Percentiles rank a stretch among this genome's conserved stretches.
Evolutionary conservation across 2,888 invertebrate species (phyloP).

Genomic region (Caenorhabditis wallacei): DNA sequence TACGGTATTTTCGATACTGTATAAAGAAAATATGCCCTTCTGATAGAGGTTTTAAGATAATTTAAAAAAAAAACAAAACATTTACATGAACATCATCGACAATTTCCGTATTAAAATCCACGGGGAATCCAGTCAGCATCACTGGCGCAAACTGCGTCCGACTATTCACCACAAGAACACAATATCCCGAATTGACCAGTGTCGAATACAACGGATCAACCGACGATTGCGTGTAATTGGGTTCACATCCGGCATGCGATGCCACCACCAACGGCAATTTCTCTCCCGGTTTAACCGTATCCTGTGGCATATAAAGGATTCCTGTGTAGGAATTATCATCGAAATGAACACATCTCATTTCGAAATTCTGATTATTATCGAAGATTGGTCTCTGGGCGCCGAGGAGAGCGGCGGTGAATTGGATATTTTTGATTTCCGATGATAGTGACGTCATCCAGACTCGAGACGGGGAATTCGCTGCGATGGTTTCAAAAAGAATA

Average conservation of each 20-base stretch:
- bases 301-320: background rate
- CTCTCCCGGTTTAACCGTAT: background rate
- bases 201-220: background rate
- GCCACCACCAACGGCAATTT: constrained; percentile 73
- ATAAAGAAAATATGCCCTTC: too few relatives aligned
- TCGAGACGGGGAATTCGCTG: constrained; percentile 5
- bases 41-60: too few relatives aligned
- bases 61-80: too few relatives aligned
- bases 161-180: constrained; percentile 31
- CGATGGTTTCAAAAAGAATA: constrained; percentile 24
- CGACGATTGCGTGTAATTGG: background rate
- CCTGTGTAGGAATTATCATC: background rate
- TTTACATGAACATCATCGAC: constrained; percentile 18
- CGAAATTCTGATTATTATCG: background rate
- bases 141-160: constrained; percentile 1
- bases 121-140: background rate
- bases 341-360: background rate
- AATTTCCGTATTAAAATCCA: background rate
- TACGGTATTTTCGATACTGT: too few relatives aligned
- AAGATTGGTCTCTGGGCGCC: background rate
- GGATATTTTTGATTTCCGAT: background rate
- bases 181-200: constrained; percentile 8
- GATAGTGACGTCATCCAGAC: constrained; percentile 7
- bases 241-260: constrained; percentile 67
- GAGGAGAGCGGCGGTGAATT: background rate